Evolutionary conservation across 2,888 invertebrate genomes (phyloP), one percentile per base, ranked within the genome.

Genomic region (Pecten maximus): DNA sequence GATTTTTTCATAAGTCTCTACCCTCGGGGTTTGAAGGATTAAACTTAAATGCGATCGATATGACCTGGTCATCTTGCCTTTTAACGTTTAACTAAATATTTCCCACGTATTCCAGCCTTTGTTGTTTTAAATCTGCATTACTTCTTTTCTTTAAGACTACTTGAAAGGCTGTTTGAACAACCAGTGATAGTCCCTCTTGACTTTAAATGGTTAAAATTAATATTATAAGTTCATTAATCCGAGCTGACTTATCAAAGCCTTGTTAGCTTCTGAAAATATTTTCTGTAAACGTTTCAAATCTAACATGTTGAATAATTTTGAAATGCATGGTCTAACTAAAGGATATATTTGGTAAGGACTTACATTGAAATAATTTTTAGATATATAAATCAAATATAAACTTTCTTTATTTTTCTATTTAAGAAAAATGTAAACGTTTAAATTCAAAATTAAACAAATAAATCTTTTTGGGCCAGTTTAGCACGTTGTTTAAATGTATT

Each of bases 171-270:
- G 74, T 74, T 23, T 74, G 35, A 23, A 74, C 35, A 74, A 2
- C 4, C 8, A 74, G 74, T 74, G 74, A 74, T 74, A 74, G 74
- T 74, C 6, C 12, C 74, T 35, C 28, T 74, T 74, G 74, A 74
- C 28, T 74, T 74, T 28, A 74, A 74, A 74, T 74, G 74, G 74
- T 74, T 74, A 28, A 74, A 74, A 35, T 74, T 74, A 74, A 74
- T 74, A 74, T 74, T 10, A 28, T 74, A 74, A 74, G 74, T 74
- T 74, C 74, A 74, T 74, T 74, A 74, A 74, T 74, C 74, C 74
- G 35, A 15, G 35, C 16, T 35, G 74, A 74, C 4, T 74, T 74
- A 0, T 10, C 35, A 28, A 74, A 74, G 74, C 35, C 35, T 35
- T 10, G 74, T 74, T 10, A 74, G 12, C 35, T 35, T 74, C 3